Evolutionary conservation across 2,113 vertebrate genomes (phyloP).

Genomic region (Catharus fuscescens): DNA sequence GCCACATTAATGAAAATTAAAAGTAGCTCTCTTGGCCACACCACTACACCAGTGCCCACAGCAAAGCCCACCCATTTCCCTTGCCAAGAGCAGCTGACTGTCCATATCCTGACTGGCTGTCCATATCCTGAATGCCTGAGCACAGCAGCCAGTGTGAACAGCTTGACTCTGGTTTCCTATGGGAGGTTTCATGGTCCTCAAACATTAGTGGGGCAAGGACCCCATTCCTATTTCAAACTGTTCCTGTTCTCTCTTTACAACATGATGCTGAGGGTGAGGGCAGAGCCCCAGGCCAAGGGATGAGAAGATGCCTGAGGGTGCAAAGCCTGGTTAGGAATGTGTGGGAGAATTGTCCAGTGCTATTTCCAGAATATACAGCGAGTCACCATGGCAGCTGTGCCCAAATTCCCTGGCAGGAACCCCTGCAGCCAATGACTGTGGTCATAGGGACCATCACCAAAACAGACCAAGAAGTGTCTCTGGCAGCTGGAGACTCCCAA

Average conservation of each 20-base stretch:
- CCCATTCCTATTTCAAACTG: background rate
- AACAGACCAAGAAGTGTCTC: background rate
- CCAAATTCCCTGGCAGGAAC: background rate
- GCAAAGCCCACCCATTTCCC: background rate
- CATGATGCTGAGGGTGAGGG: background rate
- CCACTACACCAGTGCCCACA: background rate
- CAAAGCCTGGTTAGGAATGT: background rate
- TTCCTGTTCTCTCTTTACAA: background rate
- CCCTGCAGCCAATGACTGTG: background rate
- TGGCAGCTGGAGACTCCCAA: background rate
- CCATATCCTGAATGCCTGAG: no score
- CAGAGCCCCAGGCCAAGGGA: background rate
- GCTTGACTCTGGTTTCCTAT: background rate
- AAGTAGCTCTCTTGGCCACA: background rate
- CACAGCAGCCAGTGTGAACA: background rate
- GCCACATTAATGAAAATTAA: background rate
- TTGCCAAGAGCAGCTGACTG: background rate
- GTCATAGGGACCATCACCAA: accelerated
- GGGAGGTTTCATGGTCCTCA: background rate
- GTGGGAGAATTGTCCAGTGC: background rate
- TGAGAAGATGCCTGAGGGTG: background rate
- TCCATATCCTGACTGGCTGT: no score
- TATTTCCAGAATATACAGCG: background rate
- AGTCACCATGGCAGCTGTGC: background rate
- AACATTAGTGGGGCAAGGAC: accelerated